phyloP scores from a whole-genome alignment of 2,797 vertebrate species.

The Lutjanus argentimaculatus region DNA sequence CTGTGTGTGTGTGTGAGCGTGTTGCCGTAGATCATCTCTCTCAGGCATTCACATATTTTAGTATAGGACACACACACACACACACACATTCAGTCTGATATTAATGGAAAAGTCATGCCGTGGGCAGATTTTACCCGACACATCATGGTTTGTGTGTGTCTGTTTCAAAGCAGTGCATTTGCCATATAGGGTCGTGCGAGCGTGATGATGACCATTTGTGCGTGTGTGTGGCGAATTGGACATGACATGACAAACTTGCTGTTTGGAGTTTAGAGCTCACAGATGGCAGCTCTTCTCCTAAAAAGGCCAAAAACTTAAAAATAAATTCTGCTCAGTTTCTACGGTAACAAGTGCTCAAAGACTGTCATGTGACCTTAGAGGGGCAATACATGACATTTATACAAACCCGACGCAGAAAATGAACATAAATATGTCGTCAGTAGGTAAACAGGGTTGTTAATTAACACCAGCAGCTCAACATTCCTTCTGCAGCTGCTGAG shows the following conservation, averaged over 20 bases:
- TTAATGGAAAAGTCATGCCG: slow-evolving; percentile 21
- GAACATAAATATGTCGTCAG: neutral
- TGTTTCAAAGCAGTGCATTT: slow-evolving; percentile 20
- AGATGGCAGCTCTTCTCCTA: slow-evolving; percentile 40
- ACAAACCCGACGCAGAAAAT: slow-evolving; percentile 5
- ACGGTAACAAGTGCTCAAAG: slow-evolving; percentile 15
- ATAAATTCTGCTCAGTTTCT: slow-evolving; percentile 6
- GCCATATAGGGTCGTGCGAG: slow-evolving; percentile 50
- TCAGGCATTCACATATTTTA: slow-evolving; percentile 9
- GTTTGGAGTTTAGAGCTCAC: slow-evolving; percentile 22
- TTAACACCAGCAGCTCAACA: neutral
- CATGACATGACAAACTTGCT: slow-evolving; percentile 15
- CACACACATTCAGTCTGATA: slow-evolving; percentile 7
- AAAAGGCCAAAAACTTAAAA: slow-evolving; percentile 44
- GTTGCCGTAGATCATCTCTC: slow-evolving; percentile 19
- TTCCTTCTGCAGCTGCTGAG: slow-evolving; percentile 3
- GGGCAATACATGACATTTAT: neutral
- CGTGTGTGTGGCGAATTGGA: too few species aligned
- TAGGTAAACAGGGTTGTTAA: slow-evolving; percentile 15
- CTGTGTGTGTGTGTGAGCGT: neutral
- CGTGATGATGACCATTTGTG: slow-evolving; percentile 1
- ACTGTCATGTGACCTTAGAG: slow-evolving; percentile 5
- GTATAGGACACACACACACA: neutral
- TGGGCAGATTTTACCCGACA: slow-evolving; percentile 8
- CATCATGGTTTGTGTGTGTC: slow-evolving; percentile 21